phyloP scores from a whole-genome alignment of 2,888 invertebrate genomes.

The Sphecodes monilicornis region DNA sequence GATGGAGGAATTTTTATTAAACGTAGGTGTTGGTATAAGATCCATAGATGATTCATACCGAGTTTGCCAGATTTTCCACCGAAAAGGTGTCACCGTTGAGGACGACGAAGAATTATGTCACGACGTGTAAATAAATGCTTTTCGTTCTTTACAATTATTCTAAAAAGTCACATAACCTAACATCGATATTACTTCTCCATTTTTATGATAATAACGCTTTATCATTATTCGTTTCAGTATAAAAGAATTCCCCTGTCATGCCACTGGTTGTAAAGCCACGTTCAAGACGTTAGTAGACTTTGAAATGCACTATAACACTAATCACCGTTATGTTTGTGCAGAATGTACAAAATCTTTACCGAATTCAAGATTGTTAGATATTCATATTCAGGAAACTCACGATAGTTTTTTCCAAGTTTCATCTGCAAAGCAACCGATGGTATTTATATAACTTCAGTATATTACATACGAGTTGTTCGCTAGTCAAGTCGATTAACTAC shows the following conservation, averaged over 20 bases:
- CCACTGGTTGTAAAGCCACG: slow-evolving; percentile 86
- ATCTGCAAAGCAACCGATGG: slow-evolving; percentile 88
- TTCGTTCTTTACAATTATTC: slow-evolving; percentile 6
- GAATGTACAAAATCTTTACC: slow-evolving; percentile 89
- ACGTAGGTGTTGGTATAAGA: slow-evolving; percentile 84
- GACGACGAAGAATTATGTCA: slow-evolving; percentile 87
- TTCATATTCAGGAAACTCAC: slow-evolving; percentile 91
- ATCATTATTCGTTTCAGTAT: slow-evolving; percentile 83
- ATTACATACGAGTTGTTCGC: too few relatives aligned
- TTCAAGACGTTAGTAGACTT: slow-evolving; percentile 86
- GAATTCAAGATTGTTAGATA: slow-evolving; percentile 89
- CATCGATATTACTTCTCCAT: not conserved
- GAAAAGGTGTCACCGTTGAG: slow-evolving; percentile 85
- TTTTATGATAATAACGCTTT: not conserved
- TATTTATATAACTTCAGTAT: slow-evolving; percentile 76
- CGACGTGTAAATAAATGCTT: slow-evolving; percentile 83
- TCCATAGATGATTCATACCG: slow-evolving; percentile 84
- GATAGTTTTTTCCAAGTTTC: slow-evolving; percentile 90
- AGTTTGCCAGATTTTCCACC: slow-evolving; percentile 78
- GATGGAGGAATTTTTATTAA: slow-evolving; percentile 73
- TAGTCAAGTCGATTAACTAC: too few relatives aligned
- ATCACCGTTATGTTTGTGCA: slow-evolving; percentile 89
- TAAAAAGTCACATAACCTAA: slow-evolving; percentile 23
- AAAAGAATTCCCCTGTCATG: slow-evolving; percentile 85
- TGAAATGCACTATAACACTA: slow-evolving; percentile 89